Base-by-base conservation (phyloP, 2,888 invertebrate species). In the Muscina levida region DNA sequence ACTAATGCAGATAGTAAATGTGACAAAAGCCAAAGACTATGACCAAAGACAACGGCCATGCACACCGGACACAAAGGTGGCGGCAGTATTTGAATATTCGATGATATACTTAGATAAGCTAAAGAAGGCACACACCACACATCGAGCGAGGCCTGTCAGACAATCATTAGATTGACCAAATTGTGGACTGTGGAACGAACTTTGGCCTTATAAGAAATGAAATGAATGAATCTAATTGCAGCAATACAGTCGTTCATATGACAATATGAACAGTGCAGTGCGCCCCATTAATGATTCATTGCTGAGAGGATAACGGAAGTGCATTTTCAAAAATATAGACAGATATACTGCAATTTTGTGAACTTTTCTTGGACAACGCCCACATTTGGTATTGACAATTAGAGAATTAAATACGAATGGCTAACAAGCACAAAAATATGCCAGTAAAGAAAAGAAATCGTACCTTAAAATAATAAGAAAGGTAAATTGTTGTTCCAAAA, bases 1-100 rank as follows among this genome's bases (percentile, higher is more conserved):
- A 70, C 77, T 48, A 68, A 48, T 73, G 65, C 71, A 65, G 77
- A 62, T 59, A 57, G 26, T 26, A 72, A 74, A 77, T 71, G 81
- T 81, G 81, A 77, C 77, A 81, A 81, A 81, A 77, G 81, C 81
- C 72, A 81, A 77, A 72, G 72, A 71, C 65, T 44, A 6, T 19
- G 11, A 62, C 62, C 22, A 62, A 44, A 11, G 11, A 56, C 24
- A 17, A 66, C 44, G 31, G n/a, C n/a, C n/a, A n/a, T n/a, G n/a
- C n/a, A n/a, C n/a, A n/a, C n/a, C n/a, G n/a, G n/a, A n/a, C n/a
- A n/a, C n/a, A n/a, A n/a, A n/a, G n/a, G n/a, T n/a, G n/a, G n/a
- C n/a, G n/a, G 44, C 22, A 4, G 65, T 57, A 65, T 72, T 48
- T 79, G 68, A 70, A 76, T 72, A 57, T 76, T 68, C 10, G 79